Percentiles rank a stretch among this genome's conserved stretches.
These are phyloP conservation scores for Caenorhabditis doughertyi DNA, from an alignment of 2,888 invertebrate genomes.

Conservation along the genomic window DNA sequence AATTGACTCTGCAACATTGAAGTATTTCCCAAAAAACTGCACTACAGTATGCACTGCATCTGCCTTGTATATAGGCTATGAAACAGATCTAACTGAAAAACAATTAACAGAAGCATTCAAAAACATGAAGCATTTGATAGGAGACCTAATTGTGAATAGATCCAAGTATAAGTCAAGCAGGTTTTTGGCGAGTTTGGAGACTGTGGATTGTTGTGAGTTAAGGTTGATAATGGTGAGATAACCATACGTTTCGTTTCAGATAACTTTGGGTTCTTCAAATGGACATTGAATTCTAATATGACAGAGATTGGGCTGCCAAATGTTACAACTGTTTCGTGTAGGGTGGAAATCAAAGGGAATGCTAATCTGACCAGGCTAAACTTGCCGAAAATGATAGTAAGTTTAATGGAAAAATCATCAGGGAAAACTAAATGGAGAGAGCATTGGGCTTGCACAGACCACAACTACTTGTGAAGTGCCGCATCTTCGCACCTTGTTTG, in stretches of 20 bases:
- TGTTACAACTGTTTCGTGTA: constrained; percentile 10
- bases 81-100: background rate
- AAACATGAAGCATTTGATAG: constrained; percentile 12
- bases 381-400: constrained; percentile 9
- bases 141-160: background rate
- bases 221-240: background rate
- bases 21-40: constrained; percentile 1
- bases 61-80: background rate
- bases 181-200: background rate
- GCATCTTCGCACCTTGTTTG: too few species aligned
- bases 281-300: constrained; percentile 5
- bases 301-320: constrained; percentile 32
- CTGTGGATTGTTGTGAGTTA: constrained; percentile 13
- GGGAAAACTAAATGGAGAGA: too few species aligned
- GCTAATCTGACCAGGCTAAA: constrained; percentile 4
- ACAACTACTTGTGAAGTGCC: background rate
- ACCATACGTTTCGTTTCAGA: background rate
- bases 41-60: background rate
- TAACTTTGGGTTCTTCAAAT: constrained; percentile 9
- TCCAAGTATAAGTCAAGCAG: background rate
- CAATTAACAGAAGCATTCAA: background rate
- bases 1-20: background rate
- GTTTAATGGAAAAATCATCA: too few species aligned
- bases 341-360: background rate
- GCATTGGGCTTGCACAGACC: too few species aligned